Evolutionary conservation across 2,113 vertebrate genomes (phyloP).

Genomic region (Larimichthys polyactis): DNA sequence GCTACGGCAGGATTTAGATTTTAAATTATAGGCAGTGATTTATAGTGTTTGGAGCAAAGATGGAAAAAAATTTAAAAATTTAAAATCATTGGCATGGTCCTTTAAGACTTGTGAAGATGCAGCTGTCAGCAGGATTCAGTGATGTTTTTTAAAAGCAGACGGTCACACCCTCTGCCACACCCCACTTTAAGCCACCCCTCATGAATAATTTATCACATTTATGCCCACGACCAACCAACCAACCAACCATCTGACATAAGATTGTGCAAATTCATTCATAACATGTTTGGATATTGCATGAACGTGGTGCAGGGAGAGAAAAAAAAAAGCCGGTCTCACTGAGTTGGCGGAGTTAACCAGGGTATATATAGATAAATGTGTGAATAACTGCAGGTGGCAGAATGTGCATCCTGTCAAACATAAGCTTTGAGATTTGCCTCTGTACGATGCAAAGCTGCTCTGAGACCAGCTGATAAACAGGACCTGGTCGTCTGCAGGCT

Average conservation of each 20-base stretch:
- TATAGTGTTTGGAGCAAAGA: neutral
- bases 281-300: slow-evolving; percentile 6
- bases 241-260: slow-evolving; percentile 22
- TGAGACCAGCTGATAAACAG: slow-evolving; percentile 55
- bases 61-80: neutral
- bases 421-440: slow-evolving; percentile 12
- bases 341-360: slow-evolving; percentile 17
- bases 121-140: neutral
- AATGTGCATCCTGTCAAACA: slow-evolving; percentile 47
- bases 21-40: neutral
- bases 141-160: neutral
- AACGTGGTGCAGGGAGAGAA: slow-evolving; percentile 20
- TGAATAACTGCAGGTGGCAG: slow-evolving; percentile 28
- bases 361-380: slow-evolving; percentile 24
- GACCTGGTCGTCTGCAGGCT: slow-evolving; percentile 20
- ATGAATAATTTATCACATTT: slow-evolving; percentile 24
- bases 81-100: neutral
- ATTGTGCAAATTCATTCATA: slow-evolving; percentile 38
- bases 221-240: neutral
- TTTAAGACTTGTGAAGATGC: neutral
- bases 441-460: slow-evolving; percentile 32
- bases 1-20: neutral
- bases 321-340: slow-evolving; percentile 11
- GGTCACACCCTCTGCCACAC: slow-evolving; percentile 23
- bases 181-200: neutral